Evolutionary conservation across 2,797 vertebrate genomes (phyloP).

Genomic region (Morus bassanus): DNA sequence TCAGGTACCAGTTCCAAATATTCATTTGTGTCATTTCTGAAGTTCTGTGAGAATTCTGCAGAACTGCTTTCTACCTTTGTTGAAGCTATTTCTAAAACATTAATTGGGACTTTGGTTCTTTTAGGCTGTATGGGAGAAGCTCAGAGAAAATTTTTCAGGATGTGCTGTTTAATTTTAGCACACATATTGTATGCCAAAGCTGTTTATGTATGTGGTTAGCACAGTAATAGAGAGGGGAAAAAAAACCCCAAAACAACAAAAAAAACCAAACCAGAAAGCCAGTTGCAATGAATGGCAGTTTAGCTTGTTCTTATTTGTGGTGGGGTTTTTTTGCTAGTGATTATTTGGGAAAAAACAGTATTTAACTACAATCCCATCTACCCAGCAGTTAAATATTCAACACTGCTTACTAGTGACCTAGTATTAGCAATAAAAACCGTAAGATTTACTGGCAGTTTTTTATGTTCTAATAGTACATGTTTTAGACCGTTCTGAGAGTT

Average conservation of each 20-base stretch:
- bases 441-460: not conserved
- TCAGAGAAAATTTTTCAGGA: not conserved
- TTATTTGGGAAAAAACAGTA: not conserved
- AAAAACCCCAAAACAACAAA: not conserved
- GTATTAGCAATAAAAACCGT: not conserved
- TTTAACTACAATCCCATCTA: not conserved
- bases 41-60: not conserved
- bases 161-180: slow-evolving; percentile 15
- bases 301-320: slow-evolving; percentile 1
- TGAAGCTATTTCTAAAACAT: not conserved
- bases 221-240: not conserved
- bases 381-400: not conserved
- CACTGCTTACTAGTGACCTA: not conserved
- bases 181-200: not conserved
- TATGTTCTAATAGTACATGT: not conserved
- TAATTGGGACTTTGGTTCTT: not conserved
- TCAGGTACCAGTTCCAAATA: not conserved
- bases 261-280: not conserved
- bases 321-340: not conserved
- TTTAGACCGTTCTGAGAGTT: not conserved
- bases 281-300: not conserved
- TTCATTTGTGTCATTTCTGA: not conserved
- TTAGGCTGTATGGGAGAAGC: not conserved
- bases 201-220: slow-evolving; percentile 28
- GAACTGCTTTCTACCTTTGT: not conserved